Evolutionary conservation across 2,888 invertebrate genomes (phyloP), one percentile per base, ranked within the genome.

Genomic region (Synergus umbraculus): DNA sequence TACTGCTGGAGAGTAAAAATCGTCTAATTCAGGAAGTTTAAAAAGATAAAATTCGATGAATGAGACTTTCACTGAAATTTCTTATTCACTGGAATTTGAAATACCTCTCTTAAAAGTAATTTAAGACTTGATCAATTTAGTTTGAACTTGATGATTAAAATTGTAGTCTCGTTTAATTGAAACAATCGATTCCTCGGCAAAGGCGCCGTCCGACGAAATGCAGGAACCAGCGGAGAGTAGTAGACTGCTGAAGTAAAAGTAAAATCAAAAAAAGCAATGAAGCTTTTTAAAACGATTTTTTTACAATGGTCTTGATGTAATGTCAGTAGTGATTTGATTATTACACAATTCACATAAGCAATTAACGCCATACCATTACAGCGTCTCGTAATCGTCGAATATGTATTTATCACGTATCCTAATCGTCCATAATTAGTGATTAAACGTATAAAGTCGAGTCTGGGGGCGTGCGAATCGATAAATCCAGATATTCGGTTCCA

Each of bases 191-290:
- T 73, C 54, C 73, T 80, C 73, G 76, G 67, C 73, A 29, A 76
- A 78, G 77, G 54, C 76, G 80, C 81, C 83, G 86, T 85, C 85
- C 86, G 87, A 86, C 82, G 84, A 85, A 85, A 84, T 84, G 76
- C 85, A 83, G 84, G 83, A 83, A 83, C 78, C 84, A 86, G 86
- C 87, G 85, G 88, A 88, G 88, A 88, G 85, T 87, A 86, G 85
- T 88, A 88, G 88, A 89, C 87, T 88, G 85, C 83, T 83, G 83
- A 80, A 83, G 80, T 81, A 78, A 82, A 78, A 81, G 81, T 67
- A 76, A 76, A 79, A 82, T 81, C 79, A 66, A 76, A 77, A 78
- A 77, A 82, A 83, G 81, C 78, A 80, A 83, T 49, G 81, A 85
- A 85, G 84, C 83, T 87, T 86, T 85, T 86, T 85, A 83, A 83